A percentile compares a stretch with the other conserved stretches of the same genome.
These are phyloP conservation scores for Ianthella basta DNA, from an alignment of 37 sponge, comb jelly and placozoan species.

Conservation along the genomic window DNA sequence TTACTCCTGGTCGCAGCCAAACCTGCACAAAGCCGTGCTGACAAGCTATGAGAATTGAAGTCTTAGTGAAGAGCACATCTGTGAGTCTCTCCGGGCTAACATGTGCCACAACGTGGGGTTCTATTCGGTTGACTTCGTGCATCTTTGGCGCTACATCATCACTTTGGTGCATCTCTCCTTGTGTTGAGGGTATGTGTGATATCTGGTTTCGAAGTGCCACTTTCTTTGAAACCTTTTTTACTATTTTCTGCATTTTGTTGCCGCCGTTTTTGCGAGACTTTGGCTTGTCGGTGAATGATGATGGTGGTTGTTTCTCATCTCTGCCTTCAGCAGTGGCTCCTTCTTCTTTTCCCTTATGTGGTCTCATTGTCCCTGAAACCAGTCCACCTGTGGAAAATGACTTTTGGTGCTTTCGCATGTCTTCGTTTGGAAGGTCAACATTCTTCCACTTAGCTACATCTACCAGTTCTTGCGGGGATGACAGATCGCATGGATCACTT, in stretches of 20 bases:
- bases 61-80: slow-evolving; percentile 70
- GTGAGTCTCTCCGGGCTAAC: slow-evolving; percentile 85
- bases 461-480: too few species aligned
- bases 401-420: too few species aligned
- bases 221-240: slow-evolving; percentile 16
- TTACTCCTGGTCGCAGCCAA: slow-evolving; percentile 56
- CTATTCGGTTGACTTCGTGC: slow-evolving; percentile 81
- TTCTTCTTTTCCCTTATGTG: not conserved
- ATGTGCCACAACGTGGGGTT: slow-evolving; percentile 78
- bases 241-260: slow-evolving; percentile 10
- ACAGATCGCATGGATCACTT: too few species aligned
- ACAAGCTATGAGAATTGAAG: slow-evolving; percentile 68
- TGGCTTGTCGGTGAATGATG: not conserved
- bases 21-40: slow-evolving; percentile 76
- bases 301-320: not conserved
- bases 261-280: not conserved
- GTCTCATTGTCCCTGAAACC: too few species aligned
- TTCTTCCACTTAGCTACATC: too few species aligned
- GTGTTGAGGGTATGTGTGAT: slow-evolving; percentile 3
- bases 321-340: not conserved
- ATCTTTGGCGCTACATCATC: slow-evolving; percentile 74
- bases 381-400: too few species aligned
- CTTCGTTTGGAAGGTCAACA: too few species aligned
- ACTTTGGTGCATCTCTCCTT: slow-evolving; percentile 57
- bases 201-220: not conserved